Evolutionary conservation across 2,888 invertebrate genomes (phyloP).

Genomic region (Drosophila infuscata): DNA sequence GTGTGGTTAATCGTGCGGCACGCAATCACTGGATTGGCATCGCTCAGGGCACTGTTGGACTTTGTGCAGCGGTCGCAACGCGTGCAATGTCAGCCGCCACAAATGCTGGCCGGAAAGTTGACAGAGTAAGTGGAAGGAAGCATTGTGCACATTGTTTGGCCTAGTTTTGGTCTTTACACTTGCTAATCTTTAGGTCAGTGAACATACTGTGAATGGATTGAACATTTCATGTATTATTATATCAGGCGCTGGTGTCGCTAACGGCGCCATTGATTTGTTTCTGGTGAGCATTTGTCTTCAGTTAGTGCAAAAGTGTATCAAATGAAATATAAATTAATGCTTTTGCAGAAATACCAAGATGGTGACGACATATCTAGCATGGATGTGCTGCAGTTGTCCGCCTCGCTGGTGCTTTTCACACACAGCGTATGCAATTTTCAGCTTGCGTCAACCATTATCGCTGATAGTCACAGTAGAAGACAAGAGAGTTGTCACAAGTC

Average conservation of each 20-base stretch:
- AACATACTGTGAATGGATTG: slow-evolving; percentile 78
- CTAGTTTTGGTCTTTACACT: background rate
- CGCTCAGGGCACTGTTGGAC: slow-evolving; percentile 67
- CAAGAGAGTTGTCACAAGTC: too few relatives aligned
- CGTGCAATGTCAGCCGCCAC: slow-evolving; percentile 66
- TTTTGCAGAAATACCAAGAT: slow-evolving; percentile 73
- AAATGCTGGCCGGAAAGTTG: slow-evolving; percentile 72
- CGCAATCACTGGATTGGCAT: slow-evolving; percentile 79
- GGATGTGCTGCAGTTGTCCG: slow-evolving; percentile 77
- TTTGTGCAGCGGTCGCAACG: slow-evolving; percentile 80
- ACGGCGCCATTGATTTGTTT: slow-evolving; percentile 76
- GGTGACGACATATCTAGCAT: slow-evolving; percentile 74
- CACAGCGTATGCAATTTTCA: slow-evolving; percentile 83
- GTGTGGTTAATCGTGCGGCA: slow-evolving; percentile 70
- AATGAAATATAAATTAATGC: background rate
- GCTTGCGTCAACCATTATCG: slow-evolving; percentile 79
- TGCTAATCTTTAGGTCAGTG: slow-evolving; percentile 53
- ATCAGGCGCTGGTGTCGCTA: slow-evolving; percentile 79
- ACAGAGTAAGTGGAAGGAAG: slow-evolving; percentile 62
- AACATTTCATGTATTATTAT: slow-evolving; percentile 81
- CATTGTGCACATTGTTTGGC: too few relatives aligned
- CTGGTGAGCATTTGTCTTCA: slow-evolving; percentile 67
- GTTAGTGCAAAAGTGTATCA: background rate
- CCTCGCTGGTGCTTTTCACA: slow-evolving; percentile 82
- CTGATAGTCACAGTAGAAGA: slow-evolving; percentile 57